Evolutionary conservation across 2,888 invertebrate genomes (phyloP).

Genomic region (Dryobota labecula): DNA sequence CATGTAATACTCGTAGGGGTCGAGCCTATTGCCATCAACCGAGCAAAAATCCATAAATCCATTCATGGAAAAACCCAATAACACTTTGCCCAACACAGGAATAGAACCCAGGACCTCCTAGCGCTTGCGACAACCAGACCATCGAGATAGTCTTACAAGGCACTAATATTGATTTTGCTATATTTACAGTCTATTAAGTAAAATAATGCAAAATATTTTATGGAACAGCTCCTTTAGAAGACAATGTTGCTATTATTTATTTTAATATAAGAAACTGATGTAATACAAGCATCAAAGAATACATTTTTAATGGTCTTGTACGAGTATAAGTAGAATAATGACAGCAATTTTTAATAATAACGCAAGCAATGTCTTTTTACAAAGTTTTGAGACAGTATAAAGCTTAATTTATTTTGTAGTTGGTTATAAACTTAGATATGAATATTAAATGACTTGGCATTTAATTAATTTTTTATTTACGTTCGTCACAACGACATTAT

Average conservation of each 20-base stretch:
- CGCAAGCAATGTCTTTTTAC: background rate
- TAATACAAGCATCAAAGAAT: conserved; percentile 1
- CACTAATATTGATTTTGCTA: background rate
- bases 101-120: no score
- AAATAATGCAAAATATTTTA: background rate
- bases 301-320: conserved; percentile 14
- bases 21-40: no score
- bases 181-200: background rate
- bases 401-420: background rate
- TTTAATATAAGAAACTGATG: background rate
- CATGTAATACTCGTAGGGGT: no score
- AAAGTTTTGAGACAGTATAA: background rate
- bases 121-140: no score
- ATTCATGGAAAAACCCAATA: no score
- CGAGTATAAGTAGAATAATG: conserved; percentile 8
- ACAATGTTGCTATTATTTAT: background rate
- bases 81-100: no score
- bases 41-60: no score
- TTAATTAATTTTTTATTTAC: background rate
- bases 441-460: background rate
- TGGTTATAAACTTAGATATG: background rate
- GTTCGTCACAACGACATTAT: background rate
- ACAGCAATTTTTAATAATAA: background rate
- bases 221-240: background rate
- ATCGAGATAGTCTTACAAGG: no score